Base-by-base conservation (phyloP, 2,113 vertebrate genomes). In the Strix aluco region DNA sequence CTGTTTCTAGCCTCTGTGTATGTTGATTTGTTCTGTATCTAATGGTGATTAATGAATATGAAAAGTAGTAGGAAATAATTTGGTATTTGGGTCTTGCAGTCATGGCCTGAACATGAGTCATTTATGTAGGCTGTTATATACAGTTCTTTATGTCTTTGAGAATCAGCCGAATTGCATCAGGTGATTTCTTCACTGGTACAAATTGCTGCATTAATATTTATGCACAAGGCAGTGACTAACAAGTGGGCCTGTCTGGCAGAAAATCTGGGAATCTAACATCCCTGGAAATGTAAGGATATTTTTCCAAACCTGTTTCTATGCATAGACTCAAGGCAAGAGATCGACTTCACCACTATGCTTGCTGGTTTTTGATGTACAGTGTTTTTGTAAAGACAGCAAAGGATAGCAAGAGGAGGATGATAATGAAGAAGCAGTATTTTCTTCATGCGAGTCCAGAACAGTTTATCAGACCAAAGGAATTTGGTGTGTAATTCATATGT, bases 401-500 rank as follows among this genome's bases (percentile, higher is more conserved):
- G 49, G 77, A 42, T 47, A 90, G 42, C 19, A 22, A 86, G 49
- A 84, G 34, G 30, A 85, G 54, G 73, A 54, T 79, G 86, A 72
- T 93, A 67, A 78, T 46, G 78, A 91, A 86, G 84, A 65, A 90
- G 52, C 27, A 38, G 29, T 59, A 46, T 91, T 97, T 95, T 86
- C 42, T 47, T 84, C 3, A 3, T 86, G 30, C 0, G 0, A 77
- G 38, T 86, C 62, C 89, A 34, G 74, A 91, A 74, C 72, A 86
- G 66, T 90, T 97, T 96, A 94, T 92, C 83, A 82, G 84, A 89
- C 62, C 63, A 51, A 80, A 93, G 78, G 96, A 94, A 91, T 97
- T 87, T 46, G 54, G 73, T 73, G n/a, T 91, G 89, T 85, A 82
- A 97, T 95, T 95, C 78, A 91, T 95, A 97, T 95, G 95, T 93